Evolutionary conservation across 30 jellyfish, hydroid and myxozoan species (phyloP), one percentile per base, ranked within the genome.

Genomic region (Calvadosia cruxmelitensis): DNA sequence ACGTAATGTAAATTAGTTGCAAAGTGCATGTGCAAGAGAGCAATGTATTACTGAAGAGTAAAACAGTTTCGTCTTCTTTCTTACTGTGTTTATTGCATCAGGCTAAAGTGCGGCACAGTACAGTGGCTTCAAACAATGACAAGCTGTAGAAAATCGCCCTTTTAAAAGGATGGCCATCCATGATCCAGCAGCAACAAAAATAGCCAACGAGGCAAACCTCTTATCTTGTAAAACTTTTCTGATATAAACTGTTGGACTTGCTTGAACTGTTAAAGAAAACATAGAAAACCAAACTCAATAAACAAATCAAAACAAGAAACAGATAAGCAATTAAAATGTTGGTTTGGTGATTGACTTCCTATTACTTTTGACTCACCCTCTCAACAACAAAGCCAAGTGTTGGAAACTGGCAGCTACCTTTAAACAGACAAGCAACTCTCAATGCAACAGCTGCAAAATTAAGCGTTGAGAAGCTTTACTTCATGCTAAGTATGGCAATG

Each of bases 391-490:
- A 87, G 28, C 96, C 96, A 49, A 87, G 94, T 0, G 96, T 87
- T n/a, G 96, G 96, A 63, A 87, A 87, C 73, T 87, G 96, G 48
- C 96, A 87, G 34, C 94, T 79, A 31, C 96, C 96, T 85, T 53
- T 27, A 15, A 26, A 24, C 26, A 63, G 34, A 20, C 69, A 20
- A n/a, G n/a, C n/a, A n/a, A n/a, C n/a, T n/a, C n/a, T n/a, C n/a
- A n/a, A n/a, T n/a, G n/a, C n/a, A n/a, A n/a, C 20, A 42, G 57
- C 20, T 5, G 10, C 20, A 42, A 5, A 42, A 42, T 5, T 5
- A 5, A 42, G 57, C 10, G 20, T 5, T 5, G 57, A 10, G 57
- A 42, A 42, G 20, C 57, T 42, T 42, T 42, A 42, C 10, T 42
- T 42, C 20, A 42, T 42, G 15, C 57, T 20, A n/a, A n/a, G n/a